A percentile compares a stretch with the other conserved stretches of the same genome.
Conservation (phyloP, 2,113 vertebrate genomes). For the Dissostichus mawsoni region DNA sequence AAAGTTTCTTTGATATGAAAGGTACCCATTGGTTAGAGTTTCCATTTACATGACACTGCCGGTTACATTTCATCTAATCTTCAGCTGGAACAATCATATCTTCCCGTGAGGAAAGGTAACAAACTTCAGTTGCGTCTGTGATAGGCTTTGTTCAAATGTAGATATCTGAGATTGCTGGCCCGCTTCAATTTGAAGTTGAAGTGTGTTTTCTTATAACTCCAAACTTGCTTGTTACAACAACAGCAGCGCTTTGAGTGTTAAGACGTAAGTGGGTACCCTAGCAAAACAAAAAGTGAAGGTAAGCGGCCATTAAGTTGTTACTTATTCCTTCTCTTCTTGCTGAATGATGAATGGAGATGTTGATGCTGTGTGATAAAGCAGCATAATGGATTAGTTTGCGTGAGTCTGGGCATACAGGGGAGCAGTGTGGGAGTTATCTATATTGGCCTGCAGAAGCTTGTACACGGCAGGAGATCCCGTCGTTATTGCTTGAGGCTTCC, state of each 20-base stretch:
- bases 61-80: background rate
- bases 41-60: background rate
- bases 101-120: background rate
- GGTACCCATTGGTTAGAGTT: conserved; percentile 1
- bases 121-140: background rate
- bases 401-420: conserved; percentile 26
- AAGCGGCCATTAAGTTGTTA: conserved; percentile 43
- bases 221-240: conserved; percentile 26
- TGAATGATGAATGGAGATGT: conserved; percentile 46
- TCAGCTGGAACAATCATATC: background rate
- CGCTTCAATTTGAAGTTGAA: background rate
- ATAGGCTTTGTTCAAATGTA: background rate
- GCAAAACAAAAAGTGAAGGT: conserved; percentile 27
- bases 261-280: background rate
- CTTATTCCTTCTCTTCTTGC: conserved; percentile 11
- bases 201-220: background rate
- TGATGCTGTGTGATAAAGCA: conserved; percentile 37
- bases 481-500: conserved; percentile 71
- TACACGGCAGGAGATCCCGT: conserved; percentile 60
- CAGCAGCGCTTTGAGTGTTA: background rate
- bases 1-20: conserved; percentile 13
- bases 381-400: conserved; percentile 44
- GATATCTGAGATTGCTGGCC: background rate
- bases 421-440: conserved; percentile 46
- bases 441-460: conserved; percentile 62